Percentiles rank a stretch among this genome's conserved stretches.
Evolutionary conservation across 2,888 invertebrate species (phyloP).

Genomic region (Fragum sueziense): DNA sequence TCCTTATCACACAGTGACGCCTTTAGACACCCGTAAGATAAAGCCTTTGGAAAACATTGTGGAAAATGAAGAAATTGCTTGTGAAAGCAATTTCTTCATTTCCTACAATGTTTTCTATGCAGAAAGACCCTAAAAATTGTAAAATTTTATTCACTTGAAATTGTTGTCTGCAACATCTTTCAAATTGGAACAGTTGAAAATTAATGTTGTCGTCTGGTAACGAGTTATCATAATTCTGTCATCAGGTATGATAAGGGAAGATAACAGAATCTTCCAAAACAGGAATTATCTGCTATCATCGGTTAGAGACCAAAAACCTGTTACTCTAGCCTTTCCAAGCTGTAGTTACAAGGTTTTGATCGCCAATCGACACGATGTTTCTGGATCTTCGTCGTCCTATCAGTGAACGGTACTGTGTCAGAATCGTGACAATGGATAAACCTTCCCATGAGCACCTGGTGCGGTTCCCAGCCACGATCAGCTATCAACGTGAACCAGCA

Average conservation of each 20-base stretch:
- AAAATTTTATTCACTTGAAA: too few relatives aligned
- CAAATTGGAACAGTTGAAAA: too few relatives aligned
- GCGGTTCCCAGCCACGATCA: not conserved
- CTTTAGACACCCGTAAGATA: too few relatives aligned
- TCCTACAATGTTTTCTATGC: conserved; percentile 9
- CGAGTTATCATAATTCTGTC: not conserved
- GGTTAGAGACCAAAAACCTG: not conserved
- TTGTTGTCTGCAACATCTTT: not conserved
- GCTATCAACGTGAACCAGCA: not conserved
- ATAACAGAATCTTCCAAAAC: conserved; percentile 6
- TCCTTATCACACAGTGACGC: conserved; percentile 2
- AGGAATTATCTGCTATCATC: not conserved
- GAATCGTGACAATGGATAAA: conserved; percentile 18
- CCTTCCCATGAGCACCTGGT: conserved; percentile 8
- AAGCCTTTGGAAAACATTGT: too few relatives aligned
- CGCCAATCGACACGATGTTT: too few relatives aligned
- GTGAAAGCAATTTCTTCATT: not conserved
- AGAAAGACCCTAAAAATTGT: too few relatives aligned
- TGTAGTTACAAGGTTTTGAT: too few relatives aligned
- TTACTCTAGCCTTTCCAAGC: too few relatives aligned
- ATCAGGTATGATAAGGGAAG: not conserved
- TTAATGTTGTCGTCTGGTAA: too few relatives aligned
- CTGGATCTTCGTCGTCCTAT: too few relatives aligned
- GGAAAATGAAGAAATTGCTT: too few relatives aligned
- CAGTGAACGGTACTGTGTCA: conserved; percentile 15